phyloP scores from a whole-genome alignment of 35 echinoderm and acorn worm species.

The Patiria miniata region DNA sequence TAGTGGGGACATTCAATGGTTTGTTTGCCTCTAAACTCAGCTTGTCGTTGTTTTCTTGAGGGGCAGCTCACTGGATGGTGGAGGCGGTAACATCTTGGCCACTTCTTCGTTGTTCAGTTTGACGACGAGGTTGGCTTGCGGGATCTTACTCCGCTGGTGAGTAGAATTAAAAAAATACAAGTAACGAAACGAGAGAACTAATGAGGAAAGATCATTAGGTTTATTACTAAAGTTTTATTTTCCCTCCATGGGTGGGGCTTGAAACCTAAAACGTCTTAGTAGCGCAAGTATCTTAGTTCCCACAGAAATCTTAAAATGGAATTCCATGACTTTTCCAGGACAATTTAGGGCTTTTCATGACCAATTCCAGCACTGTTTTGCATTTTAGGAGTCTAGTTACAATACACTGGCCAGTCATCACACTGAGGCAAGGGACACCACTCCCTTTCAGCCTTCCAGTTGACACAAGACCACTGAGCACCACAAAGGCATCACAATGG shows the following conservation, averaged over 20 bases:
- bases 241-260: neutral
- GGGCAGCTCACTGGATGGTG: neutral
- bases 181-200: neutral
- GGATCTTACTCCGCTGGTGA: conserved; percentile 35
- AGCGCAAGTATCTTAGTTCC: no score
- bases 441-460: no score
- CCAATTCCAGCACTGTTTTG: no score
- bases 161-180: conserved; percentile 11
- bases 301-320: no score
- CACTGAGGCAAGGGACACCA: no score
- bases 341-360: no score
- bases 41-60: conserved; percentile 19
- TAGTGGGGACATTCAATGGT: neutral
- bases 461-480: no score
- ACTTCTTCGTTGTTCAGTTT: conserved; percentile 80
- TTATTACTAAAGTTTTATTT: neutral
- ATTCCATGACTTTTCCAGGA: no score
- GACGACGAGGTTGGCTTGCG: conserved; percentile 50
- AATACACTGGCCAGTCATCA: no score
- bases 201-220: neutral
- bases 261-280: no score
- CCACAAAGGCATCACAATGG: no score
- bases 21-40: neutral
- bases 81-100: conserved; percentile 61
- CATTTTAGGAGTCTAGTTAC: no score